Evolutionary conservation across 2,113 vertebrate species (phyloP), one percentile per base, ranked within the genome.

Genomic region (Tinamus guttatus): DNA sequence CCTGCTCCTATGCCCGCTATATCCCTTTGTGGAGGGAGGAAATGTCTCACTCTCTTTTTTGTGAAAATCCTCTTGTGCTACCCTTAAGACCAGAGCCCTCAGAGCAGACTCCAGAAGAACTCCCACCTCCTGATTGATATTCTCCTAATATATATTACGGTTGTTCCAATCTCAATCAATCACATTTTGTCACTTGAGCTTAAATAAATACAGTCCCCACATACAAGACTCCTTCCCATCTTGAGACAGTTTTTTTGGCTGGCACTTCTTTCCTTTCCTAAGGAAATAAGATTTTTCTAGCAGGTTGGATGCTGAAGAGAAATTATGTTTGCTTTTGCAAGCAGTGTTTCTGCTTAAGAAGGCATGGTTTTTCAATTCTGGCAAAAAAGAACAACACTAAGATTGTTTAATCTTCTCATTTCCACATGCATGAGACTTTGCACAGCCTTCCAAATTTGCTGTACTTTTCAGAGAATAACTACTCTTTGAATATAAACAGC

Each of bases 351-450:
- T 89, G 70, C 67, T 77, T 76, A 81, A 81, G 41, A 25, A 54
- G 7, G 74, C 22, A 81, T 9, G 4, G 5, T 5, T 89, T 95
- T 73, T 76, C 81, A 89, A 82, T 82, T 85, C 91, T 2, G 2
- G 43, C 1, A 71, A 70, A 56, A 60, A 49, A 15, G 34, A 49
- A 15, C 30, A 1, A 2, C 36, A 68, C 28, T 58, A 12, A 43
- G 91, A 59, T n/a, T 51, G n/a, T 18, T 80, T 85, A 93, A 95
- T 91, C 63, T 22, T 87, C 71, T 92, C 80, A 93, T 45, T 93
- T 96, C 49, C 59, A 93, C 25, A 94, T 24, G 41, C 85, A 80
- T 8, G 24, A 93, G 75, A 71, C 19, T 74, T 68, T 41, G 21
- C 60, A 54, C 5, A 67, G 40, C 69, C 54, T 82, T 81, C 41